phyloP scores from a whole-genome alignment of 2,888 invertebrate genomes.

The Rhagonycha fulva region DNA sequence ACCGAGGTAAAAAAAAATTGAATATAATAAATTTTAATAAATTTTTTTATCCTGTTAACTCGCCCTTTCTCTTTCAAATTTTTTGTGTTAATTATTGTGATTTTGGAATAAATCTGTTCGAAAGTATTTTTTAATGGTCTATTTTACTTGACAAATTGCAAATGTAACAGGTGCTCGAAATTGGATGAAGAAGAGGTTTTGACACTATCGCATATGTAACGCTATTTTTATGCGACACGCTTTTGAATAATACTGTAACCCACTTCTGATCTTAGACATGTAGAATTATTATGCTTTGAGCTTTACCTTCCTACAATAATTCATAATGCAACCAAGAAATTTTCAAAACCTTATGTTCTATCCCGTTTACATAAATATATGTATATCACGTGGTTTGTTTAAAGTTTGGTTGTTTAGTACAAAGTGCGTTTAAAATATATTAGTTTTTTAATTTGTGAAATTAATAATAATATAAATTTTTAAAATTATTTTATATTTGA shows the following conservation, averaged over 20 bases:
- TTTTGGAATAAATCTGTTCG: background rate
- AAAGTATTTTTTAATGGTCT: background rate
- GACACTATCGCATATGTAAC: background rate
- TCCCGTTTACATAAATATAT: background rate
- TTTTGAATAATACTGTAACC: background rate
- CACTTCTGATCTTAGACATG: background rate
- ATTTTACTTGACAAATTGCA: background rate
- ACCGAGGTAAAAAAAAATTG: background rate
- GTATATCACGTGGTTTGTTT: background rate
- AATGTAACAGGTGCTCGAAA: background rate
- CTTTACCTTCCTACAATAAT: background rate
- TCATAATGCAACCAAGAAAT: background rate
- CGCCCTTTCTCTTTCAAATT: background rate
- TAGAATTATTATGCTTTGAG: background rate
- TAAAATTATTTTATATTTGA: too few species aligned
- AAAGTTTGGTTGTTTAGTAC: background rate
- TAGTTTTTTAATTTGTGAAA: too few species aligned
- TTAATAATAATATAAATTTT: too few species aligned
- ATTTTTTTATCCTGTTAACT: background rate
- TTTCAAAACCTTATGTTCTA: background rate
- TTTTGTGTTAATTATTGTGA: background rate
- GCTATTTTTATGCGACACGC: background rate
- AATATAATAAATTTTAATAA: background rate
- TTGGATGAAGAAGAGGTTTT: background rate
- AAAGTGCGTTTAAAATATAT: too few species aligned